Conservation (phyloP, 2,113 vertebrate species). For the Odontophorus gujanensis region DNA sequence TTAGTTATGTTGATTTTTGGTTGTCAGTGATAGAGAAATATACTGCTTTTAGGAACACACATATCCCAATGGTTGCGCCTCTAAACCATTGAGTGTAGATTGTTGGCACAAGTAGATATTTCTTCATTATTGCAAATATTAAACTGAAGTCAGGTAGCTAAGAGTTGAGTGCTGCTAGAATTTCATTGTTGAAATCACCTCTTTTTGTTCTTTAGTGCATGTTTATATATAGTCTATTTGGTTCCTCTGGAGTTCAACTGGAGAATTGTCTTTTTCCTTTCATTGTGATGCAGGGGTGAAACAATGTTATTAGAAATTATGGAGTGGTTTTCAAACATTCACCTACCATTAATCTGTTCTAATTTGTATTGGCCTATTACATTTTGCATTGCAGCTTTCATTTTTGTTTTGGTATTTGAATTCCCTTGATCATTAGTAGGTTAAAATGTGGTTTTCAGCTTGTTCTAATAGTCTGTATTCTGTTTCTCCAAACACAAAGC, state of each 20-base stretch:
- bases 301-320: slow-evolving; percentile 18
- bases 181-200: neutral
- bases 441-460: neutral
- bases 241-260: slow-evolving; percentile 33
- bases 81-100: neutral
- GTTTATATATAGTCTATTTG: slow-evolving; percentile 18
- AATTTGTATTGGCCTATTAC: neutral
- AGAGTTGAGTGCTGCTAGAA: slow-evolving; percentile 5
- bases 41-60: neutral
- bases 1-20: neutral
- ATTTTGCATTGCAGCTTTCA: neutral
- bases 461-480: neutral
- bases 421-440: neutral
- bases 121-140: slow-evolving; percentile 3
- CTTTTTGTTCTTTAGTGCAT: slow-evolving; percentile 23
- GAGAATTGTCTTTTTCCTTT: slow-evolving; percentile 17
- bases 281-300: neutral
- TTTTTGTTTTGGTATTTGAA: slow-evolving; percentile 20
- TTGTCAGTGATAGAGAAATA: neutral
- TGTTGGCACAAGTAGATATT: slow-evolving; percentile 37
- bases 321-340: no score
- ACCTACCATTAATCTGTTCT: slow-evolving; percentile 26
- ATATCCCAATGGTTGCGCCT: neutral
- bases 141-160: slow-evolving; percentile 8
- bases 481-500: neutral